Evolutionary conservation across 2,797 vertebrate species (phyloP), one percentile per base, ranked within the genome.

Genomic region (Pelodytes ibericus): DNA sequence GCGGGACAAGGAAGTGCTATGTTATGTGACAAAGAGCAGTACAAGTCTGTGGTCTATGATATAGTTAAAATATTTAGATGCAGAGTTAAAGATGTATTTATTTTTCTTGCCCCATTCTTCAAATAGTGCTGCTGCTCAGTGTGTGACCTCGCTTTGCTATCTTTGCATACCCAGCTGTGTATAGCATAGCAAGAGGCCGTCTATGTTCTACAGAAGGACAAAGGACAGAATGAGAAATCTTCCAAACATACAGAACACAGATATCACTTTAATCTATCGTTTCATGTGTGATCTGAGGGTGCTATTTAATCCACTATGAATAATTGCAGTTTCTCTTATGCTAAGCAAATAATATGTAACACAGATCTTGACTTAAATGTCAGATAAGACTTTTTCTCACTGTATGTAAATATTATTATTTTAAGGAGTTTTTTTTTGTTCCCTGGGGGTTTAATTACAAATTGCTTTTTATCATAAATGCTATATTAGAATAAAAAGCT

Each of bases 111-210:
- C 56, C 57, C 13, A 60, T 67, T 67, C 72, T 75, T 75, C 56
- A 75, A 67, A 75, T 59, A 16, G 64, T 58, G 58, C 60, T 49
- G 63, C 47, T 59, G 64, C 63, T 47, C 27, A 25, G 64, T 66
- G 41, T 56, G 24, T 68, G 64, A 75, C 64, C 72, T 68, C 36
- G 51, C 53, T 31, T 7, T 62, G 60, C 60, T 62, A 36, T 33
- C 29, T 62, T 56, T 67, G 53, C 56, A 60, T 56, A 67, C 57
- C 72, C 61, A 66, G 72, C 63, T 75, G 63, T 75, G 64, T 64
- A 44, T 25, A 33, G 39, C 72, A 27, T 64, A 68, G 72, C 72
- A 49, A 67, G 72, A 36, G 60, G 72, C 65, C 24, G 24, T 74
- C 53, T 74, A 39, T 67, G 44, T 74, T 57, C 63, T 57, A 51